Base-by-base conservation (phyloP, 2,113 vertebrate genomes). In the Gallinago jamesoni region DNA sequence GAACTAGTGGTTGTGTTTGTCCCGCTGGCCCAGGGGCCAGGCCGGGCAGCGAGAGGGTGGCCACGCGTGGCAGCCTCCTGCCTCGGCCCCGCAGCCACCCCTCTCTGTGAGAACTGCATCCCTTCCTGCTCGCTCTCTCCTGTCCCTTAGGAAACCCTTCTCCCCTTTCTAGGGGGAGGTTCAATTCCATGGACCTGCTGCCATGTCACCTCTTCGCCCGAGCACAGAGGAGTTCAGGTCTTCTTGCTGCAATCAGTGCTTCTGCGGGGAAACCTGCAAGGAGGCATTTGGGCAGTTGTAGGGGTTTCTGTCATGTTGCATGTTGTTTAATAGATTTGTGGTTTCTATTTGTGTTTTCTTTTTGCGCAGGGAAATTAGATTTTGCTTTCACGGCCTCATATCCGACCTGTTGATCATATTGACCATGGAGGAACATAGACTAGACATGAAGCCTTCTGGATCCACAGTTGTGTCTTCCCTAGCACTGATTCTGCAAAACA, bases 361-460 rank as follows among this genome's bases (percentile, higher is more conserved):
- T 96, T 77, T 45, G 15, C 79, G 24, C 96, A 98, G 98, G 98
- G 82, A 96, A 87, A 91, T 74, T 62, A 63, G 82, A 93, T 94
- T 95, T 95, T 97, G 89, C 92, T 94, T 87, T 97, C 96, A 81
- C 6, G 94, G 83, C 92, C 95, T 96, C 84, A 9, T 85, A 96
- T 92, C 92, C 12, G 1, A 97, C 96, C 94, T 94, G 6, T 94
- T 93, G 90, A 94, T 94, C 79, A 85, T 87, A 79, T 63, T 96
- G 97, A 94, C 96, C 94, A 33, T 39, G 74, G 96, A 97, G 96
- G 90, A 96, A 91, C 67, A 80, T 79, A 79, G 94, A 96, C 79
- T 79, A 41, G 87, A 88, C 57, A 31, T 37, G 91, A 96, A 97
- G 97, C 97, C 94, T 96, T 95, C 95, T 77, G 88, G 69, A 86